Evolutionary conservation across 1,140 invertebrate species (phyloP), one percentile per base, ranked within the genome.

Genomic region (Drosophila orosa): DNA sequence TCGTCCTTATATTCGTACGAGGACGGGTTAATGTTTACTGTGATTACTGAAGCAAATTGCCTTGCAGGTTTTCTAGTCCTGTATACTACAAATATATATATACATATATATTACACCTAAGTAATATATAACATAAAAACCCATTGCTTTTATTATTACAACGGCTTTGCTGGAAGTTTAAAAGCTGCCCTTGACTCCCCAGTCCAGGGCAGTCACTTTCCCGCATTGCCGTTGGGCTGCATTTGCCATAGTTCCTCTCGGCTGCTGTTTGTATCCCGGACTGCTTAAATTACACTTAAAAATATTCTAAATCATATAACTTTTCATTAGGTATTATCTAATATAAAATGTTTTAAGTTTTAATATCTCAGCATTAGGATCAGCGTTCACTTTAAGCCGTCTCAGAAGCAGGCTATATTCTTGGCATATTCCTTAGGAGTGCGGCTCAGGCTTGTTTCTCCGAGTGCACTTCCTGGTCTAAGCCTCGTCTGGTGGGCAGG

Each of bases 401-500:
- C 24, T 47, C 10, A 47, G 4, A 47, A 48, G 4, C 29, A 12
- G 15, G 9, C 27, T 13, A 19, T 13, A 17, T 1, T 17, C 12
- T 48, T 48, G 0, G 3, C 25, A 79, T 76, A 15, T 15, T 44
- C 13, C 6, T 2, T 15, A 8, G 15, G n/a, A n/a, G n/a, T n/a
- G n/a, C 1, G 37, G 8, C 8, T 39, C 5, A 17, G 3, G 12
- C 25, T 5, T 19, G 17, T 9, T 63, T 63, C 27, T 31, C 25
- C 9, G 10, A 27, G 25, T 45, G 39, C 27, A 57, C 27, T 22
- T 62, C 25, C 37, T 54, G 29, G 56, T 33, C 47, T 44, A 55
- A 56, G 74, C 17, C 50, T 37, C 73, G 63, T 59, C 74, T 78
- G 61, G 63, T 77, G 72, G 56, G 40, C 69, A 74, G 31, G 48